Evolutionary conservation across 1,140 invertebrate genomes (phyloP).

Genomic region (Carposina sasakii): DNA sequence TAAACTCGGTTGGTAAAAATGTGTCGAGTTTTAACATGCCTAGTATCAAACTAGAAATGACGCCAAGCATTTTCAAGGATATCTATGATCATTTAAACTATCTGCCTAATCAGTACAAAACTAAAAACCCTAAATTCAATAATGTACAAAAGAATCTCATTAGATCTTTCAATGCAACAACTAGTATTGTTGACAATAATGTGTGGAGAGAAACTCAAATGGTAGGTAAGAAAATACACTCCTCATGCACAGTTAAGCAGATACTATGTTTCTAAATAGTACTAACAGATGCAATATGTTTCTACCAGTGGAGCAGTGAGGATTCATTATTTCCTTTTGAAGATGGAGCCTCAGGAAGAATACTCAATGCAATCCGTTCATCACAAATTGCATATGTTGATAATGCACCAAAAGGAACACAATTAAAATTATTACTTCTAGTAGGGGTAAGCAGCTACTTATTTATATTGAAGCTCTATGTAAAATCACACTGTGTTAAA

Average conservation of each 20-base stretch:
- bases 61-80: slow-evolving; percentile 46
- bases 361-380: slow-evolving; percentile 80
- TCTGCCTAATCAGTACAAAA: slow-evolving; percentile 50
- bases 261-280: background rate
- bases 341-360: slow-evolving; percentile 78
- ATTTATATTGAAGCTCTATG: too few species aligned
- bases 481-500: too few species aligned
- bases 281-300: slow-evolving; percentile 17
- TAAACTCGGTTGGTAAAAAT: slow-evolving; percentile 40
- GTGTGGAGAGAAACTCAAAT: slow-evolving; percentile 42
- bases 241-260: too few species aligned
- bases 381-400: slow-evolving; percentile 83
- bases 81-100: slow-evolving; percentile 54
- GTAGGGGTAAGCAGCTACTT: slow-evolving; percentile 75
- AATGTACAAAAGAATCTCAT: slow-evolving; percentile 40
- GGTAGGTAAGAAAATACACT: slow-evolving; percentile 28
- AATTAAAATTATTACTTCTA: slow-evolving; percentile 88
- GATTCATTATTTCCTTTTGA: slow-evolving; percentile 78
- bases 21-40: slow-evolving; percentile 35
- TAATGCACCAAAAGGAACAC: slow-evolving; percentile 87
- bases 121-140: slow-evolving; percentile 44
- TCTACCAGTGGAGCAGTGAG: slow-evolving; percentile 79
- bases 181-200: slow-evolving; percentile 22
- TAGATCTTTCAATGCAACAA: slow-evolving; percentile 43
- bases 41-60: slow-evolving; percentile 38